Percentiles rank a stretch among this genome's conserved stretches.
Conservation (phyloP, 1,140 invertebrate genomes). For the Brachionus rotundiformis region DNA sequence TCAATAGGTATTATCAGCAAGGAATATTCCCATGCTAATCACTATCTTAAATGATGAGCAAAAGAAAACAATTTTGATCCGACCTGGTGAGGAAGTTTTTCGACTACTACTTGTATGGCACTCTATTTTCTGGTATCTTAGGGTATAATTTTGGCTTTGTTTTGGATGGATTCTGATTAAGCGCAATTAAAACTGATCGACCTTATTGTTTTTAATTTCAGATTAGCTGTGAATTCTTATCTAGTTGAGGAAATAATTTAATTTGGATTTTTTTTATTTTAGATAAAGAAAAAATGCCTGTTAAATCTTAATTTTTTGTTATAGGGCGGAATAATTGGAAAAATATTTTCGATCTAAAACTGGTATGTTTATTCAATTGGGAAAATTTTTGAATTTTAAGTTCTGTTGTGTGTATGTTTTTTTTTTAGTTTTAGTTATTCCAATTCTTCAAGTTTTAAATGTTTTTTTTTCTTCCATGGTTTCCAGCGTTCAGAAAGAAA, state of each 20-base stretch:
- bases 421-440: not conserved
- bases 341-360: not conserved
- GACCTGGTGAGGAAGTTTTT: not conserved
- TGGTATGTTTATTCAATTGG: slow-evolving; percentile 9
- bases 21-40: not conserved
- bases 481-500: not conserved
- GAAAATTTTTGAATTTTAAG: not conserved
- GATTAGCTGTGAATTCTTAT: not conserved
- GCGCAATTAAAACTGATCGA: not conserved
- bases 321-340: not conserved
- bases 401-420: not conserved
- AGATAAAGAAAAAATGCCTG: not conserved
- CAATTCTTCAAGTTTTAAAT: not conserved
- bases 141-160: not conserved
- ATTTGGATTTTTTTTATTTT: not conserved
- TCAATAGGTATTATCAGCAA: not conserved
- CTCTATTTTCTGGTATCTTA: not conserved
- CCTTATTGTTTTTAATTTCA: not conserved
- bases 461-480: slow-evolving; percentile 2
- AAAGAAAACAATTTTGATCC: not conserved
- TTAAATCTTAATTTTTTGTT: not conserved
- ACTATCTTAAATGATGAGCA: not conserved
- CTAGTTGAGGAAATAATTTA: not conserved
- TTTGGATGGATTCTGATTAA: not conserved
- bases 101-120: not conserved